A percentile compares a stretch with the other conserved stretches of the same genome.
These are phyloP conservation scores for Lamprologus sp. DNA, from an alignment of 2,113 vertebrate species.

Conservation along the genomic window DNA sequence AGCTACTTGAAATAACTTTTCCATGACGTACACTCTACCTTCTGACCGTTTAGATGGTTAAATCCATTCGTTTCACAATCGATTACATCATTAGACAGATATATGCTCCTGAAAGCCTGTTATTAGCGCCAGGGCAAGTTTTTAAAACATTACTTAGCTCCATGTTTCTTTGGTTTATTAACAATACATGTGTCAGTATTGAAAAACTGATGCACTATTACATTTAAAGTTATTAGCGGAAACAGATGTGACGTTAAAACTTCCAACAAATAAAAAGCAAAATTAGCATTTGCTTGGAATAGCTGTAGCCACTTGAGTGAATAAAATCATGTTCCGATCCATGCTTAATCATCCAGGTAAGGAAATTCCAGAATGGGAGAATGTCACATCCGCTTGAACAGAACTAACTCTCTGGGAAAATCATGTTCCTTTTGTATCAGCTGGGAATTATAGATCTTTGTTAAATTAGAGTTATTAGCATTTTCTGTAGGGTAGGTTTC, in stretches of 20 bases:
- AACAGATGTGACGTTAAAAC: neutral
- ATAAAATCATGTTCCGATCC: neutral
- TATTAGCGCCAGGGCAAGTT: neutral
- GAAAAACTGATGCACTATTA: neutral
- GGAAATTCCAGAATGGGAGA: neutral
- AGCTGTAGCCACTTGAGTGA: neutral
- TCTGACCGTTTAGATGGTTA: neutral
- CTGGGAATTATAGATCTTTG: neutral
- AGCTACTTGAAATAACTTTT: neutral
- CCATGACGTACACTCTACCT: neutral
- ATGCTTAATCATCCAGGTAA: neutral
- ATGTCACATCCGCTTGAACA: neutral
- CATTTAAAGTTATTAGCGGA: neutral
- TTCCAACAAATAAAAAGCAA: neutral
- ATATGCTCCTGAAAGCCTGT: neutral
- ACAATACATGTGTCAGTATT: neutral
- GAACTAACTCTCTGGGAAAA: neutral
- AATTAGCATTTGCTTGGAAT: neutral
- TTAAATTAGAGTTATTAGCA: neutral
- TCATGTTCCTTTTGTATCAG: neutral
- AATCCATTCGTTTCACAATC: neutral
- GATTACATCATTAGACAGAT: neutral
- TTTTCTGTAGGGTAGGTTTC: neutral
- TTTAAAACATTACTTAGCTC: neutral
- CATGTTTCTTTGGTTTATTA: neutral